Percentiles rank a stretch among this genome's conserved stretches.
Conservation (phyloP, 2,113 vertebrate species). For the Myanophis thanlyinensis region DNA sequence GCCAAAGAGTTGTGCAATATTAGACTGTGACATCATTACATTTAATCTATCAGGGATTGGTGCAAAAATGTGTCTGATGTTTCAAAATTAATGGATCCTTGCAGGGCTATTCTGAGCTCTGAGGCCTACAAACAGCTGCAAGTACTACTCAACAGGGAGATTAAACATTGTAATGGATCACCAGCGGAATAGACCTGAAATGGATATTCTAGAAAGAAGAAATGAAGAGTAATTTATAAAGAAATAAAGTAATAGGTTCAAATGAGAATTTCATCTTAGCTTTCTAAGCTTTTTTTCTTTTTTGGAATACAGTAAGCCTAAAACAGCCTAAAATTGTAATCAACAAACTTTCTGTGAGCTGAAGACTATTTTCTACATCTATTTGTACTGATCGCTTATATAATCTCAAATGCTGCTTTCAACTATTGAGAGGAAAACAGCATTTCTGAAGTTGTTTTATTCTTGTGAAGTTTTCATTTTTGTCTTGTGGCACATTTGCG, state of each 20-base stretch:
- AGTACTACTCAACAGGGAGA: background rate
- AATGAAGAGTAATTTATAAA: background rate
- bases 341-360: background rate
- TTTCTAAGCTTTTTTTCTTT: background rate
- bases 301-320: background rate
- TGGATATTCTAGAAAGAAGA: background rate
- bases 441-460: background rate
- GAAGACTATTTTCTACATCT: background rate
- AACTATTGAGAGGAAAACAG: background rate
- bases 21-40: background rate
- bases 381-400: background rate
- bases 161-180: background rate
- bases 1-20: background rate
- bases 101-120: background rate
- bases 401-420: background rate
- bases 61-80: background rate
- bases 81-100: background rate
- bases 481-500: background rate
- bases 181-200: too few species aligned
- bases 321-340: background rate
- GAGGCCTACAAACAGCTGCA: background rate
- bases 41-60: background rate
- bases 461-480: background rate
- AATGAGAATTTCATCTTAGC: background rate
- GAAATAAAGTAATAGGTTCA: background rate